Conservation (phyloP, 2,797 vertebrate genomes). For the Linurgus olivaceus region DNA sequence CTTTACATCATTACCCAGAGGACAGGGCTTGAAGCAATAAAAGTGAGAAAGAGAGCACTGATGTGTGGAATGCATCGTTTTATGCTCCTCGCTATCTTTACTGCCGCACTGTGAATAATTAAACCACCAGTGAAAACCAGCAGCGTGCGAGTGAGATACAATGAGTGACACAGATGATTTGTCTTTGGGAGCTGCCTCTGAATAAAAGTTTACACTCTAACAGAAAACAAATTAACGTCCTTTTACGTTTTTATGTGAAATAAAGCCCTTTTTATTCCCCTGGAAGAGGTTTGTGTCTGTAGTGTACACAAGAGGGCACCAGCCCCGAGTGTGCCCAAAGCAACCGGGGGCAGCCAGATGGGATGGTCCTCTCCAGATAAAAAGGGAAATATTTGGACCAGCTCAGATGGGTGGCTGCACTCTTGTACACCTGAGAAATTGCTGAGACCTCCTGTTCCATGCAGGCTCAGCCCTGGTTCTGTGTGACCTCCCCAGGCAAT, state of each 20-base stretch:
- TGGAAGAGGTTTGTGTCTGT: not conserved
- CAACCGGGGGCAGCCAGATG: not conserved
- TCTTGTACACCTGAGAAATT: not conserved
- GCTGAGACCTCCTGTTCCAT: not conserved
- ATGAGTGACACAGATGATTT: conserved; percentile 14
- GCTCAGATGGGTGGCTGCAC: not conserved
- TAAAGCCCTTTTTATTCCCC: not conserved
- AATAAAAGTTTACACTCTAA: conserved; percentile 28
- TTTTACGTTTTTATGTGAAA: conserved; percentile 17
- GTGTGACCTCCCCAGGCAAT: rapidly evolving
- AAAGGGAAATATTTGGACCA: not conserved
- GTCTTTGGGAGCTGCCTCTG: not conserved
- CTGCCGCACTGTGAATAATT: conserved; percentile 30
- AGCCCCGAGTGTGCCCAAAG: not conserved
- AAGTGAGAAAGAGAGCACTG: not conserved
- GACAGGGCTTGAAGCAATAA: conserved; percentile 16
- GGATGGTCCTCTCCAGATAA: not conserved
- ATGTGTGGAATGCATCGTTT: conserved; percentile 11
- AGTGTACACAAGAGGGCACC: conserved; percentile 35
- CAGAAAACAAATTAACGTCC: conserved; percentile 3
- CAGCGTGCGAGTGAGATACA: not conserved
- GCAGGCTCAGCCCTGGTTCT: not conserved
- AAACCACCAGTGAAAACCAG: conserved; percentile 32
- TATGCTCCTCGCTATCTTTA: conserved; percentile 32
- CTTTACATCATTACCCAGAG: conserved; percentile 31